These are phyloP conservation scores for Microctonus aethiopoides DNA, from an alignment of 2,888 invertebrate species.

Conservation along the genomic window DNA sequence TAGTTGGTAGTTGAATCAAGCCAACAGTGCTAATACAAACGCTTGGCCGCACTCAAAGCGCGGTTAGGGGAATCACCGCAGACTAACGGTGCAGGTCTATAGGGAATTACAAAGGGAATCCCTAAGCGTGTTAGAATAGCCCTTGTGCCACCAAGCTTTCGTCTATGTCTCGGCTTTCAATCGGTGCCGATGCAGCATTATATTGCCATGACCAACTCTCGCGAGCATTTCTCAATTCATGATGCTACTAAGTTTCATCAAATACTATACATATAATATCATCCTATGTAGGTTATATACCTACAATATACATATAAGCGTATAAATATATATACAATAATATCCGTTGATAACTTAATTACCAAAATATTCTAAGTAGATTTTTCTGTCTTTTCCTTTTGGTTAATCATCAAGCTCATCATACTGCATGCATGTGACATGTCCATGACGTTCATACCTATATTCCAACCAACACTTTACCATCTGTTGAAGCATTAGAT, in stretches of 20 bases:
- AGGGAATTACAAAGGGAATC: slow-evolving; percentile 54
- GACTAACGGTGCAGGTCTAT: slow-evolving; percentile 41
- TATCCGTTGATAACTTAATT: neutral
- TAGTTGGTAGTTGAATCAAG: slow-evolving; percentile 12
- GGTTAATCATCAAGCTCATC: neutral
- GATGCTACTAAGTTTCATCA: neutral
- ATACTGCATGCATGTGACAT: neutral
- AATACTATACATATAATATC: too few relatives aligned
- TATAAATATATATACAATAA: too few relatives aligned
- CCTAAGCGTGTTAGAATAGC: slow-evolving; percentile 48
- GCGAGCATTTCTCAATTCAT: slow-evolving; percentile 8
- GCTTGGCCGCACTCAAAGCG: slow-evolving; percentile 37
- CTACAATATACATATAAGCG: too few relatives aligned
- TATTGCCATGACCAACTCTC: slow-evolving; percentile 4
- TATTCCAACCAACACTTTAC: neutral
- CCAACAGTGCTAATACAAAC: neutral
- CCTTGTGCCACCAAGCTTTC: slow-evolving; percentile 35
- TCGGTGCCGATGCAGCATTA: slow-evolving; percentile 35
- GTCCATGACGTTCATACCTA: neutral
- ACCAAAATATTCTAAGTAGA: too few relatives aligned
- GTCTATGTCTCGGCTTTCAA: slow-evolving; percentile 24
- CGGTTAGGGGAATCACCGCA: slow-evolving; percentile 38
- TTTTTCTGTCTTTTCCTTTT: neutral
- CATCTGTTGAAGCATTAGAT: neutral
- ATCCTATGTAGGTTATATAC: too few relatives aligned